Evolutionary conservation across 2,797 vertebrate species (phyloP), one percentile per base, ranked within the genome.

Genomic region (Smutsia gigantea): DNA sequence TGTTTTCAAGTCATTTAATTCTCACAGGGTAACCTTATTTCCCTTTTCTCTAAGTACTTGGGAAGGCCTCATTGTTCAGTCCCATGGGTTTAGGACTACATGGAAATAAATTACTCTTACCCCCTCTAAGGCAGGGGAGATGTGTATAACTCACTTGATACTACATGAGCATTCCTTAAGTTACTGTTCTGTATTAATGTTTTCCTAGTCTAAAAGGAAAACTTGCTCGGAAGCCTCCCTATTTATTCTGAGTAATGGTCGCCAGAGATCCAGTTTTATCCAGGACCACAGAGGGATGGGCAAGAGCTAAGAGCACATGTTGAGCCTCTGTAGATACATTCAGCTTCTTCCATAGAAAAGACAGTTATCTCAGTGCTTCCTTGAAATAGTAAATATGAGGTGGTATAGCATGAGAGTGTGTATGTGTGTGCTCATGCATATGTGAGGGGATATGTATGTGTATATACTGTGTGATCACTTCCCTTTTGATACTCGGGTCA

Each of bases 1-100:
- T 95, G 87, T 96, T 97, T 97, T 93, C 46, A 74, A 94, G 79
- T 79, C 81, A 88, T 95, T 92, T 85, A 97, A 95, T 95, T 94
- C 96, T 97, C 95, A 49, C 18, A 86, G 77, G 90, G 31, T 39
- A 95, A 57, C 29, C 27, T 74, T n/a, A 85, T 90, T 97, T 95
- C 87, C 90, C 78, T 91, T 93, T 97, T 64, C 82, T 97, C 78
- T 63, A 64, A 92, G 84, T 71, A 77, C 64, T 84, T 77, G 19
- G 77, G 51, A 87, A 97, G 69, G 68, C 46, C 7, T 96, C 71
- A 81, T 63, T 81, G 72, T 51, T 87, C 68, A 81, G 53, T 69
- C 79, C 71, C 61, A 13, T 93, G 31, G 72, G 77, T 14, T 93
- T 88, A 25, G 49, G 87, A 69, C 4, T 46, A 72, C 53, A 29